A percentile compares a stretch with the other conserved stretches of the same genome.
Evolutionary conservation across 2,888 invertebrate genomes (phyloP).

Genomic region (Heliconius hortense): DNA sequence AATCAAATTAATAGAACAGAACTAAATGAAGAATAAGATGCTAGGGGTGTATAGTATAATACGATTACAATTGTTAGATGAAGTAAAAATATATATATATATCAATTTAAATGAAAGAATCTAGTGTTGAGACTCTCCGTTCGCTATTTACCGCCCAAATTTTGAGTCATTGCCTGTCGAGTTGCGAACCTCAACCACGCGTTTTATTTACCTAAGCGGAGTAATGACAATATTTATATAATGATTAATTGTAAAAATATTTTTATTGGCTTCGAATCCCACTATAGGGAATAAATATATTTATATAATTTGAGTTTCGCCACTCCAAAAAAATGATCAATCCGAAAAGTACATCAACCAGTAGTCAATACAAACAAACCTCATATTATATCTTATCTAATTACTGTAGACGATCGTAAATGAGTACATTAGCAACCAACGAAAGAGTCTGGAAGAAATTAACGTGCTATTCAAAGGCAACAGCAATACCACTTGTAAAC

Average conservation of each 20-base stretch:
- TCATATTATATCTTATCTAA: neutral
- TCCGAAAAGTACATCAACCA: neutral
- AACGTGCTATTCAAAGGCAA: constrained; percentile 20
- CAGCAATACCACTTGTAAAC: constrained; percentile 24
- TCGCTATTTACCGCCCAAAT: neutral
- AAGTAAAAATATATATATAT: neutral
- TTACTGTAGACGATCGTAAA: neutral
- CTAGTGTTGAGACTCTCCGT: neutral
- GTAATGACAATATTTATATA: no score
- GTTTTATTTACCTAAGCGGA: no score
- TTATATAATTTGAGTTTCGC: neutral
- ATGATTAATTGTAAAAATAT: no score
- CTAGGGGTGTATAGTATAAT: no score
- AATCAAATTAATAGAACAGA: neutral
- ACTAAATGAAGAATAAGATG: neutral
- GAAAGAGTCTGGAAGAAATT: constrained; percentile 21
- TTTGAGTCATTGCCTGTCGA: neutral
- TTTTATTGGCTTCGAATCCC: no score
- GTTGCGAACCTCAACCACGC: neutral
- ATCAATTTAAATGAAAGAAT: neutral
- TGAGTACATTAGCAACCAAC: constrained; percentile 14
- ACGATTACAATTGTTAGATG: neutral
- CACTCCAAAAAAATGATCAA: neutral
- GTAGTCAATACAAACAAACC: neutral
- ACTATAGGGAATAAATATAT: neutral